phyloP scores from a whole-genome alignment of 2,888 invertebrate species.

The Nephrotoma appendiculata region DNA sequence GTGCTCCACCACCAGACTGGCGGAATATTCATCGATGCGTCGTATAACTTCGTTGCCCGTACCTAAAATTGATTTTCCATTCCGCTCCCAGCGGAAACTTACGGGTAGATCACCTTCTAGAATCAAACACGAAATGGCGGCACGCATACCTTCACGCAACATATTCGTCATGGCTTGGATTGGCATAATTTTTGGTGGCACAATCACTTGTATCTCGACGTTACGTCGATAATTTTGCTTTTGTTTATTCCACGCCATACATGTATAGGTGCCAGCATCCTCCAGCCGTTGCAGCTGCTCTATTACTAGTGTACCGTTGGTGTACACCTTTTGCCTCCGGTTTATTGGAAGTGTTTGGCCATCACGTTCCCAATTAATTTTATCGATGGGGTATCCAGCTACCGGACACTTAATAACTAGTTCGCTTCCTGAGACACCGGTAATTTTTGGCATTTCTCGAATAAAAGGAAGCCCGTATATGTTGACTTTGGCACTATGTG shows the following conservation, averaged over 20 bases:
- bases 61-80: constrained; percentile 59
- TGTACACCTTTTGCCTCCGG: constrained; percentile 70
- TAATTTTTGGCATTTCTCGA: constrained; percentile 76
- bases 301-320: constrained; percentile 74
- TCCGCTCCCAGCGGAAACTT: constrained; percentile 82
- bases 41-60: constrained; percentile 43
- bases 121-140: constrained; percentile 81
- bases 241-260: constrained; percentile 74
- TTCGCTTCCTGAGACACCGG: constrained; percentile 71
- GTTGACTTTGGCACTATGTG: constrained; percentile 74
- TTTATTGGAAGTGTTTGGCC: constrained; percentile 76
- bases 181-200: constrained; percentile 72
- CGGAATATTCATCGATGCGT: constrained; percentile 71
- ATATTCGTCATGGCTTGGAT: constrained; percentile 70
- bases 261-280: constrained; percentile 82
- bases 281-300: constrained; percentile 71
- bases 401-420: constrained; percentile 79
- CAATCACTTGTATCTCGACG: constrained; percentile 61
- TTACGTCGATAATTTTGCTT: constrained; percentile 62
- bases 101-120: constrained; percentile 87
- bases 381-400: constrained; percentile 77
- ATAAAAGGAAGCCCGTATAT: constrained; percentile 79
- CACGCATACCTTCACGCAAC: constrained; percentile 70
- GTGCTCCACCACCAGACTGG: constrained; percentile 71
- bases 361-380: constrained; percentile 82